phyloP scores from a whole-genome alignment of 2,113 vertebrate species.

The Hemicordylus capensis region DNA sequence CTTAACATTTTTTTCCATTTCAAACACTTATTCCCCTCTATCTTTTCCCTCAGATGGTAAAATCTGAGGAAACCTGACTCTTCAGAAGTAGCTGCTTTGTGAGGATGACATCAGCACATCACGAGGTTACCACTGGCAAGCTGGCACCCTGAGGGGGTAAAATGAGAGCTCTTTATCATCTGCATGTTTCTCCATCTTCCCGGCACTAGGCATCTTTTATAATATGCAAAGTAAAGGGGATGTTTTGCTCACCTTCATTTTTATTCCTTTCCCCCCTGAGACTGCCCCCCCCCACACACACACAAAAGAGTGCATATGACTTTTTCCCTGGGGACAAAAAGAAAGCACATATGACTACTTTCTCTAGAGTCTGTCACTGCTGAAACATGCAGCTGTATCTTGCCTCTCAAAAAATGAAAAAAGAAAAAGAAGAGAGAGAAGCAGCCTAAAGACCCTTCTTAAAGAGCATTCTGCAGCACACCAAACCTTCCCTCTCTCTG shows the following conservation, averaged over 20 bases:
- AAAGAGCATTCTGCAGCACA: background rate
- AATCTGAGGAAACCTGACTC: slow-evolving; percentile 64
- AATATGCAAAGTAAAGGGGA: slow-evolving; percentile 63
- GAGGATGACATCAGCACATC: slow-evolving; percentile 62
- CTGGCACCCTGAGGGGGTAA: slow-evolving; percentile 63
- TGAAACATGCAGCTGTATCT: slow-evolving; percentile 29
- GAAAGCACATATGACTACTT: slow-evolving; percentile 30
- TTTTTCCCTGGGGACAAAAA: slow-evolving; percentile 36
- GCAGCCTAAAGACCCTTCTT: background rate
- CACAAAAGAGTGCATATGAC: slow-evolving; percentile 32
- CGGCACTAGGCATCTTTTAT: slow-evolving; percentile 45
- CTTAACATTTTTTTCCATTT: slow-evolving; percentile 63
- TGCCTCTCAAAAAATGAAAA: background rate
- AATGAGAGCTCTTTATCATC: slow-evolving; percentile 56
- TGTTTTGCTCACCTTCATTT: slow-evolving; percentile 51
- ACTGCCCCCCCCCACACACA: no score
- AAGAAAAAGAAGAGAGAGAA: background rate
- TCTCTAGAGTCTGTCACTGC: slow-evolving; percentile 33
- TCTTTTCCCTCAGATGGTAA: slow-evolving; percentile 59
- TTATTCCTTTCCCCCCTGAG: slow-evolving; percentile 12
- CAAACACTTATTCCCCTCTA: slow-evolving; percentile 62
- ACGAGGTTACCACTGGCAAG: slow-evolving; percentile 58
- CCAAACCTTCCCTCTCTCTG: slow-evolving; percentile 21
- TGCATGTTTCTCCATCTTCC: slow-evolving; percentile 52
- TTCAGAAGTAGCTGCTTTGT: slow-evolving; percentile 70